Conservation (phyloP, 2,113 vertebrate genomes). For the Hydrochoerus hydrochaeris region DNA sequence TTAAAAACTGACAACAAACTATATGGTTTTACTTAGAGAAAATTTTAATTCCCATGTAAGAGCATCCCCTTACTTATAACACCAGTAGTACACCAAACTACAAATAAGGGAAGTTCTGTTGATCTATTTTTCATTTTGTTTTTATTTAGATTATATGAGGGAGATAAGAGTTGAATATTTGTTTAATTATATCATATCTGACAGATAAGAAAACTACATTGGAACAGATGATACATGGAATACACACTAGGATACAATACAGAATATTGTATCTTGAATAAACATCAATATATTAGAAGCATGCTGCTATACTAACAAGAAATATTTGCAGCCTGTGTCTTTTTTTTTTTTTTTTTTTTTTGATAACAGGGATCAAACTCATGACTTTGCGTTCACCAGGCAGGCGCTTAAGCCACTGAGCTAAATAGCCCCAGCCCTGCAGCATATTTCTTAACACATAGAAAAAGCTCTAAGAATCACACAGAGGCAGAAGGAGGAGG, state of each 20-base stretch:
- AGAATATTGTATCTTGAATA: not conserved
- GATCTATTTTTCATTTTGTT: not conserved
- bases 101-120: not conserved
- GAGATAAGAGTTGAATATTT: not conserved
- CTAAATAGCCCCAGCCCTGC: not conserved
- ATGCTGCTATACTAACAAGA: conserved; percentile 37
- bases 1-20: conserved; percentile 38
- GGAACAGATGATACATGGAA: not conserved
- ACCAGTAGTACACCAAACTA: not conserved
- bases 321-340: conserved; percentile 49
- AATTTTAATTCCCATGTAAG: not conserved
- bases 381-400: no score
- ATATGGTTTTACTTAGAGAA: not conserved
- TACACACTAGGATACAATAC: not conserved
- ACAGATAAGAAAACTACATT: conserved; percentile 21
- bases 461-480: conserved; percentile 53
- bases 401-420: no score
- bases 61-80: not conserved
- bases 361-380: no score
- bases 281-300: not conserved
- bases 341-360: not conserved
- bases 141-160: not conserved
- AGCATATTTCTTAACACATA: conserved; percentile 26
- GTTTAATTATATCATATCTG: conserved; percentile 15
- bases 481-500: conserved; percentile 41